These are phyloP conservation scores for Miichthys miiuy DNA, from an alignment of 2,797 vertebrate species.

Conservation along the genomic window DNA sequence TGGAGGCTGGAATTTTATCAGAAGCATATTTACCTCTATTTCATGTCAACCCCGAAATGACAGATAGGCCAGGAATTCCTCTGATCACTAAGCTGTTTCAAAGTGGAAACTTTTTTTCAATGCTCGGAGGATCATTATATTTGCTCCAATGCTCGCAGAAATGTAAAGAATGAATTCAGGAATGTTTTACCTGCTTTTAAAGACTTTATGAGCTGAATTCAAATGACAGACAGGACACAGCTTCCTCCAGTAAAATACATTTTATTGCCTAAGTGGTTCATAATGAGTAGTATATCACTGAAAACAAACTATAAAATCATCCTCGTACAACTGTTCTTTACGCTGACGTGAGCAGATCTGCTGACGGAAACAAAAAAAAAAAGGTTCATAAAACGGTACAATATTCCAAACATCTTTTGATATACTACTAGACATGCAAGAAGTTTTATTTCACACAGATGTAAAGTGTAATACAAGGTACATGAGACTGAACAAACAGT, in stretches of 20 bases:
- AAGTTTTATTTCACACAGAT: slow-evolving; percentile 7
- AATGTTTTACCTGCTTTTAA: neutral
- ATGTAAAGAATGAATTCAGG: slow-evolving; percentile 25
- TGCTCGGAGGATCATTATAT: slow-evolving; percentile 57
- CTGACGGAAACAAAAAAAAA: slow-evolving; percentile 10
- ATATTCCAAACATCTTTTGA: slow-evolving; percentile 16
- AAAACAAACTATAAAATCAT: slow-evolving; percentile 50
- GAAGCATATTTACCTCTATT: slow-evolving; percentile 82
- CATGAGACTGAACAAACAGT: slow-evolving; percentile 23
- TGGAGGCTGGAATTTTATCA: slow-evolving; percentile 84
- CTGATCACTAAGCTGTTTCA: slow-evolving; percentile 79
- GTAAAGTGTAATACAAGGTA: slow-evolving; percentile 18
- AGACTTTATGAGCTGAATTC: neutral
- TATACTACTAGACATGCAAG: slow-evolving; percentile 7
- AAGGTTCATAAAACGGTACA: slow-evolving; percentile 19
- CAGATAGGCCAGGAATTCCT: slow-evolving; percentile 83
- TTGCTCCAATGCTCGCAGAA: slow-evolving; percentile 42
- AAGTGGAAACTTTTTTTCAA: slow-evolving; percentile 57
- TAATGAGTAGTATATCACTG: slow-evolving; percentile 23
- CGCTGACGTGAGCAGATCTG: slow-evolving; percentile 20
- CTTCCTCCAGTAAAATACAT: slow-evolving; percentile 34
- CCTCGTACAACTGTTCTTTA: slow-evolving; percentile 12
- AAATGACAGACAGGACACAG: neutral
- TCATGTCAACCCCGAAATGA: slow-evolving; percentile 79
- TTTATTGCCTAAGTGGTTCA: slow-evolving; percentile 57